These are phyloP conservation scores for Notamacropus eugenii DNA, from an alignment of 2,797 vertebrate genomes.

Conservation along the genomic window DNA sequence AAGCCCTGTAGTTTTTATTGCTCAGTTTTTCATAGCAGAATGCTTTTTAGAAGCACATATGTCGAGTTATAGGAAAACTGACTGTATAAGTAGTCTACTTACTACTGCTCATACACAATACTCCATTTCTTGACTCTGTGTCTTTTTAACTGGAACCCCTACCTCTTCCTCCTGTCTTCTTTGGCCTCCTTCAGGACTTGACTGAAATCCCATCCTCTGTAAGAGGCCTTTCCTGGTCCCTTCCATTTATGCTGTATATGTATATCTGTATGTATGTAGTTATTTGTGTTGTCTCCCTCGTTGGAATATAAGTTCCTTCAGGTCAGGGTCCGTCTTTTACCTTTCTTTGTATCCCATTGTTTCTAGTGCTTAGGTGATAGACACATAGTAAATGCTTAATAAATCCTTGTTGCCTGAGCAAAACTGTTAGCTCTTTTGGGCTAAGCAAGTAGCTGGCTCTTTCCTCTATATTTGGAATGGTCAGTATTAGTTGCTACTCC, in stretches of 20 bases:
- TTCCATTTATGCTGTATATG: neutral
- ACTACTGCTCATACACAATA: neutral
- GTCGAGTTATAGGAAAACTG: neutral
- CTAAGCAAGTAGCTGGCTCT: neutral
- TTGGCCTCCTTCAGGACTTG: neutral
- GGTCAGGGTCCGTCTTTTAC: neutral
- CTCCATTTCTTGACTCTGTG: neutral
- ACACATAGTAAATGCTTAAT: neutral
- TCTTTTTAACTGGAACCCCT: neutral
- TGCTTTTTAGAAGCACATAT: neutral
- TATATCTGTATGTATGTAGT: neutral
- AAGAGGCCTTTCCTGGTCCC: neutral
- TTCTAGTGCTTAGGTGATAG: neutral
- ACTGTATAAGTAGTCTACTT: neutral
- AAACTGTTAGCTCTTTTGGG: neutral
- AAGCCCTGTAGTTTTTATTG: neutral
- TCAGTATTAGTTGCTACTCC: neutral
- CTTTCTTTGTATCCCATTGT: neutral
- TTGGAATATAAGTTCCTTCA: neutral
- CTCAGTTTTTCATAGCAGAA: neutral
- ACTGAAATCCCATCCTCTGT: neutral
- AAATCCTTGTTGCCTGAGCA: neutral
- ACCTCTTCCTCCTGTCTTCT: neutral
- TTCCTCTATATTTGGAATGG: neutral
- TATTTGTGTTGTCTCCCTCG: neutral